Evolutionary conservation across 2,113 vertebrate genomes (phyloP).

Genomic region (Psilopogon haemacephalus): DNA sequence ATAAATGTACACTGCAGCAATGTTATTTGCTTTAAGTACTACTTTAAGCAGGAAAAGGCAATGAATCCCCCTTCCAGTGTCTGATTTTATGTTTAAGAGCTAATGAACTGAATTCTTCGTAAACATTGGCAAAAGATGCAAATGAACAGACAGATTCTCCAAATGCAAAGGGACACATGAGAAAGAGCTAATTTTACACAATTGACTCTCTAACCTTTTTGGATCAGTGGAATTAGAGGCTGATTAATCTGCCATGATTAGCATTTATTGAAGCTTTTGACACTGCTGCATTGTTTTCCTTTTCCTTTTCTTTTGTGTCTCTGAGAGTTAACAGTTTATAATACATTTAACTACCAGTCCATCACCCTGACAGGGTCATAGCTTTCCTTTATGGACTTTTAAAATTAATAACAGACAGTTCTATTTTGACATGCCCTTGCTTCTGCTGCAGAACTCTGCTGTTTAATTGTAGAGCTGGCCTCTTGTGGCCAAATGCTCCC

Average conservation of each 20-base stretch:
- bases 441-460: slow-evolving; percentile 70
- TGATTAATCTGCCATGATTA: slow-evolving; percentile 90
- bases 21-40: slow-evolving; percentile 74
- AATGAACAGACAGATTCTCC: slow-evolving; percentile 73
- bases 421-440: slow-evolving; percentile 76
- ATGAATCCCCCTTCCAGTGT: slow-evolving; percentile 71
- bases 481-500: slow-evolving; percentile 87
- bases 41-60: slow-evolving; percentile 68
- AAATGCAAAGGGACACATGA: slow-evolving; percentile 77
- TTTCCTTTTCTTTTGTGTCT: slow-evolving; percentile 62
- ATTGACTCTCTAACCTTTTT: slow-evolving; percentile 87
- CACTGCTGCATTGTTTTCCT: slow-evolving; percentile 53
- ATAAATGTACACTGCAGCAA: slow-evolving; percentile 67
- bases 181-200: slow-evolving; percentile 84
- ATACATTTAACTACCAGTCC: slow-evolving; percentile 83
- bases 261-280: slow-evolving; percentile 79
- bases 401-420: slow-evolving; percentile 82
- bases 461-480: slow-evolving; percentile 89
- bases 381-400: slow-evolving; percentile 85
- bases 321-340: slow-evolving; percentile 76
- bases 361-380: slow-evolving; percentile 86
- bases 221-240: slow-evolving; percentile 85
- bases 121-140: slow-evolving; percentile 78
- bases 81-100: slow-evolving; percentile 77
- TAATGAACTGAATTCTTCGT: slow-evolving; percentile 79